A percentile compares a stretch with the other conserved stretches of the same genome.
Evolutionary conservation across 1,140 invertebrate genomes (phyloP).

Genomic region (Sipha flava): DNA sequence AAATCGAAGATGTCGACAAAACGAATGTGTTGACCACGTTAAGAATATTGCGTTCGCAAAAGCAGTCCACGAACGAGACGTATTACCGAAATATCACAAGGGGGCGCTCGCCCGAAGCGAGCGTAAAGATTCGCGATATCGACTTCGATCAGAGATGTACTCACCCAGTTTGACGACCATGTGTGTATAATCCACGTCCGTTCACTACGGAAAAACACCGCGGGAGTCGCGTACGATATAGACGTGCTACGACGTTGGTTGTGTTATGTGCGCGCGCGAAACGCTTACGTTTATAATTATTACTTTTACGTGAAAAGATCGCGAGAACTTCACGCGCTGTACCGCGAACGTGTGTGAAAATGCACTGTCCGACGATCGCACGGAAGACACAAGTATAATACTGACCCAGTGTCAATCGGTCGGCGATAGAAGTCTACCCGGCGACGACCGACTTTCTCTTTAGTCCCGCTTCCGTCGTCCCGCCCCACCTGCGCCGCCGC

Average conservation of each 20-base stretch:
- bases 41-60: no score
- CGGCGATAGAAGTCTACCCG: conserved; percentile 6
- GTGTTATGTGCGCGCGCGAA: no score
- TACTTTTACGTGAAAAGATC: no score
- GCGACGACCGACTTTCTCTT: conserved; percentile 30
- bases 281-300: no score
- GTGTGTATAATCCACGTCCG: neutral
- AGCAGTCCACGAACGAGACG: no score
- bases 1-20: no score
- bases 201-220: neutral
- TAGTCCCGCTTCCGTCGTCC: conserved; percentile 6
- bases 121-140: no score
- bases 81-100: no score
- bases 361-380: conserved; percentile 20
- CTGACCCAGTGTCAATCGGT: conserved; percentile 14
- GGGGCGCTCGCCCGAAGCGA: no score
- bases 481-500: neutral
- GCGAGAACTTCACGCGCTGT: neutral
- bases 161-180: conserved; percentile 16
- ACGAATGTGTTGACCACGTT: no score
- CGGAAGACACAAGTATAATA: conserved; percentile 20
- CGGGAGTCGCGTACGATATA: neutral
- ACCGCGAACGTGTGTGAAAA: neutral
- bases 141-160: neutral
- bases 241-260: no score